Conservation (phyloP, 64 coral and sea anemone species). For the Stylophora pistillata region DNA sequence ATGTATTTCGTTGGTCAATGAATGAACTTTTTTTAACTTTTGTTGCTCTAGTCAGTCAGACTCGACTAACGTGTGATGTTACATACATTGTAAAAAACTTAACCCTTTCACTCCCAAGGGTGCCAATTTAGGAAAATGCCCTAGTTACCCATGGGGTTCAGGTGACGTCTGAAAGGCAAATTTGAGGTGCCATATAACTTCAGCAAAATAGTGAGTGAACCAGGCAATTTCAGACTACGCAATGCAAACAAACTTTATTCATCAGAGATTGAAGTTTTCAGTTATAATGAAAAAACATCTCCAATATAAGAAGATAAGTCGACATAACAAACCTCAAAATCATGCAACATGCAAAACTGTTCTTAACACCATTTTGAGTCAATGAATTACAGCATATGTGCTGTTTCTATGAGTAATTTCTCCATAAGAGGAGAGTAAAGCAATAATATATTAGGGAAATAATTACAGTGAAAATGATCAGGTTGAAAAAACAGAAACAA, state of each 20-base stretch:
- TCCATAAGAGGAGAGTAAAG: neutral
- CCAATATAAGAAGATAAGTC: neutral
- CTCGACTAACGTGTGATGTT: too few species aligned
- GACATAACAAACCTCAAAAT: constrained; percentile 1
- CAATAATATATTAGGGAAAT: neutral
- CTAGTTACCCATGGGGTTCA: too few species aligned
- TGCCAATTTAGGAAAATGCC: too few species aligned
- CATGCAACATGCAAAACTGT: neutral
- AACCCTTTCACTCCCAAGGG: too few species aligned
- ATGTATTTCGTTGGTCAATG: too few species aligned
- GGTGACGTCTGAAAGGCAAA: neutral
- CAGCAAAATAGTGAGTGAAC: neutral
- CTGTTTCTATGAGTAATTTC: neutral
- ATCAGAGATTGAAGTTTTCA: neutral
- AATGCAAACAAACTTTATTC: constrained; percentile 5
- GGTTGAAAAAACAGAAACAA: neutral
- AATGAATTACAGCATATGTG: neutral
- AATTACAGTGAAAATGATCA: neutral
- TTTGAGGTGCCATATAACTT: neutral
- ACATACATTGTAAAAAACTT: too few species aligned
- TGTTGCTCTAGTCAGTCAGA: too few species aligned
- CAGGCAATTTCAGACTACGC: neutral
- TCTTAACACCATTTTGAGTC: neutral
- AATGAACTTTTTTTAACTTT: too few species aligned
- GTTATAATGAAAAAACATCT: neutral